Conservation (phyloP, 2,113 vertebrate species). For the Nannospalax galili region DNA sequence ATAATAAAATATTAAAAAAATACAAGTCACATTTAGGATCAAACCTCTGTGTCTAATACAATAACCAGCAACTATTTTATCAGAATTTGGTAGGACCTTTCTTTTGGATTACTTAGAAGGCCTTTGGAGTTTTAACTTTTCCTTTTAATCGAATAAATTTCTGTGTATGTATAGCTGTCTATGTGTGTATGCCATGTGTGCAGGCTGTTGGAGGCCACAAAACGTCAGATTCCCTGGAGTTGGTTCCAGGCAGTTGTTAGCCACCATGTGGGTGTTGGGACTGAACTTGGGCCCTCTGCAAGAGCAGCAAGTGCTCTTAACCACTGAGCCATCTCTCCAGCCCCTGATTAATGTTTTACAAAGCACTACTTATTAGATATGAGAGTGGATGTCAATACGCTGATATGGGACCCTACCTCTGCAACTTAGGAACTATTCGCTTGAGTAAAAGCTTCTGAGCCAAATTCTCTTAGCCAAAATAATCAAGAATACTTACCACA, state of each 20-base stretch:
- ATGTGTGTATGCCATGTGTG: background rate
- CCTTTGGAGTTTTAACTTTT: background rate
- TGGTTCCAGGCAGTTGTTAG: background rate
- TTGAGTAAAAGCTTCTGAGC: background rate
- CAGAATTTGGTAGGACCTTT: background rate
- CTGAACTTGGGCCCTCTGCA: background rate
- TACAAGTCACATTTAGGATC: background rate
- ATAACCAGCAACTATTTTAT: conserved; percentile 16
- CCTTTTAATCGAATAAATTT: conserved; percentile 1
- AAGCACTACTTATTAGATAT: background rate
- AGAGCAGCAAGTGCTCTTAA: background rate
- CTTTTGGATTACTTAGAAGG: background rate
- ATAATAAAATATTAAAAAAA: no score
- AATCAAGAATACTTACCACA: background rate
- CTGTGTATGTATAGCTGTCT: background rate
- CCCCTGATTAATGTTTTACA: background rate
- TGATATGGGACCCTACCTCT: background rate
- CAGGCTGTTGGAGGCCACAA: background rate
- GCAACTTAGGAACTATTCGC: conserved; percentile 5
- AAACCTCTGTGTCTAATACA: background rate
- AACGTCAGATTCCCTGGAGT: background rate
- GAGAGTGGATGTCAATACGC: background rate
- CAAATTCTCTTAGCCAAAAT: background rate
- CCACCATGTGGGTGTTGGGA: background rate
- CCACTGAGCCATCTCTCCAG: background rate